These are phyloP conservation scores for Yponomeuta cagnagella DNA, from an alignment of 2,888 invertebrate species.

Conservation along the genomic window DNA sequence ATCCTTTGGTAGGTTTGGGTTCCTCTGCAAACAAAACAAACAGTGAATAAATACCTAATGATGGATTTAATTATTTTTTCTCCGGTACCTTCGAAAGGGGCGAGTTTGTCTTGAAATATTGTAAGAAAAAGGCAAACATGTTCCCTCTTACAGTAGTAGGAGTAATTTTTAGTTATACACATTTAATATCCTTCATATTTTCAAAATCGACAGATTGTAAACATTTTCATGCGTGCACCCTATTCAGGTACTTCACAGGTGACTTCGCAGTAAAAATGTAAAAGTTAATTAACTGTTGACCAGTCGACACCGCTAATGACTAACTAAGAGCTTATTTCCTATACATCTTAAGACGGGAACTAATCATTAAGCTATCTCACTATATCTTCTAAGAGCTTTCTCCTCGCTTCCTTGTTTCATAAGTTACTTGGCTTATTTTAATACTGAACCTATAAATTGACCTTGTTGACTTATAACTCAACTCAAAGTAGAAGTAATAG, in stretches of 20 bases:
- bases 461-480: background rate
- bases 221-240: too few species aligned
- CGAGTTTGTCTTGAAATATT: background rate
- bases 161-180: too few species aligned
- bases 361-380: background rate
- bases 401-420: background rate
- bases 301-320: background rate
- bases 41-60: background rate
- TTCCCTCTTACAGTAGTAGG: too few species aligned
- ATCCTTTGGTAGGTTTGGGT: conserved; percentile 81
- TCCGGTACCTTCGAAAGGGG: background rate
- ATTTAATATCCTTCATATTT: too few species aligned
- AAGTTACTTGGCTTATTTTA: background rate
- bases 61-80: background rate
- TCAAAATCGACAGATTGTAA: too few species aligned
- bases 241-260: too few species aligned
- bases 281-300: too few species aligned
- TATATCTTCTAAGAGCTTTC: background rate
- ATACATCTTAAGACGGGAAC: background rate
- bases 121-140: too few species aligned
- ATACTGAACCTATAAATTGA: background rate
- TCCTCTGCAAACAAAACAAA: conserved; percentile 76
- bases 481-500: background rate
- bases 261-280: too few species aligned
- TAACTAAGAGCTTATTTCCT: background rate